These are phyloP conservation scores for Psilopogon haemacephalus DNA, from an alignment of 2,113 vertebrate genomes.

Conservation along the genomic window DNA sequence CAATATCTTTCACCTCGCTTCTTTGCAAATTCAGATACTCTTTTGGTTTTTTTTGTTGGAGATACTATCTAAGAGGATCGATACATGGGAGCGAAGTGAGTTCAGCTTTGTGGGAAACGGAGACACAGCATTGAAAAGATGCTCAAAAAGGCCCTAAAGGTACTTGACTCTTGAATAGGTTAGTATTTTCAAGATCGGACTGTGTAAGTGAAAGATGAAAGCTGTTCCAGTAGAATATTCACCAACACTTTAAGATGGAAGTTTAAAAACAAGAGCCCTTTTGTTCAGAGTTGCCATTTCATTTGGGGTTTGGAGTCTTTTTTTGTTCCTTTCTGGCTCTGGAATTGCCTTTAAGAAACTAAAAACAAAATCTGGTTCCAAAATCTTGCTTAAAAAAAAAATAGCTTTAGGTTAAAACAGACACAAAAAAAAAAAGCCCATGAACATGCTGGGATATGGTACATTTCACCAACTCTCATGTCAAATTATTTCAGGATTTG, in stretches of 20 bases:
- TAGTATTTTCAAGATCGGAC: not conserved
- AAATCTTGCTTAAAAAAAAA: not conserved
- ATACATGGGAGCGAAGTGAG: not conserved
- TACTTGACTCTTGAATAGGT: slow-evolving; percentile 4
- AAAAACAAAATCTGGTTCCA: slow-evolving; percentile 20
- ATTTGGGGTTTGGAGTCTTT: not conserved
- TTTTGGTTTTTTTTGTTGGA: not conserved
- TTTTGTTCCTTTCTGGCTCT: slow-evolving; percentile 50
- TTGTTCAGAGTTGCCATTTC: not conserved
- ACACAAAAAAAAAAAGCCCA: not conserved
- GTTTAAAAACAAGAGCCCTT: slow-evolving; percentile 47
- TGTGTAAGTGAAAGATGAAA: slow-evolving; percentile 2
- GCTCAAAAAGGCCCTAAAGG: not conserved
- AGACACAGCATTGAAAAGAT: not conserved
- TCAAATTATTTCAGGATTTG: not conserved
- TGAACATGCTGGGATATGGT: not conserved
- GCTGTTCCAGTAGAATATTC: not conserved
- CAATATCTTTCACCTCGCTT: not conserved
- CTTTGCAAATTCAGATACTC: not conserved
- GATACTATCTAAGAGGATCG: not conserved
- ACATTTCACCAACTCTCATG: fast-evolving
- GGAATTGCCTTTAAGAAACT: not conserved
- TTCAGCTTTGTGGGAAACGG: not conserved
- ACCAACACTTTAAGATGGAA: slow-evolving; percentile 7
- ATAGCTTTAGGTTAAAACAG: not conserved